phyloP scores from a whole-genome alignment of 2,888 invertebrate genomes.

The Heliconius aoede region DNA sequence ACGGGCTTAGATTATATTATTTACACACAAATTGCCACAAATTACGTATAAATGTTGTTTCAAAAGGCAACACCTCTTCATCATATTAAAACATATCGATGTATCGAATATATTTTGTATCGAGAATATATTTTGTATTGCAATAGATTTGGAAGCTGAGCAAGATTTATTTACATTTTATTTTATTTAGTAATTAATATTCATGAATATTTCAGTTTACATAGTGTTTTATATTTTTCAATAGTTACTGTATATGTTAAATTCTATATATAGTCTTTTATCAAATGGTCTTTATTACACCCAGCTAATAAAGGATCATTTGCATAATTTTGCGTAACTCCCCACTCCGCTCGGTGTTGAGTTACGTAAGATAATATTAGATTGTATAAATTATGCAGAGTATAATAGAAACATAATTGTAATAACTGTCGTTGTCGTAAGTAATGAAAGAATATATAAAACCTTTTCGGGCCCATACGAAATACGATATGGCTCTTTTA shows the following conservation, averaged over 20 bases:
- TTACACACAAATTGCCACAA: conserved; percentile 19
- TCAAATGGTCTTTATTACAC: conserved; percentile 74
- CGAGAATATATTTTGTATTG: conserved; percentile 50
- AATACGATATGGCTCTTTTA: conserved; percentile 45
- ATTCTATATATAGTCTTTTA: conserved; percentile 40
- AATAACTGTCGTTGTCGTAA: conserved; percentile 51
- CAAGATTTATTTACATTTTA: conserved; percentile 54
- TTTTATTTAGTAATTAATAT: neutral
- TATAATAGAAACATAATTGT: conserved; percentile 51
- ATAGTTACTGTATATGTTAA: conserved; percentile 34
- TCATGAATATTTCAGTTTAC: neutral
- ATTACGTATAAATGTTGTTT: conserved; percentile 57
- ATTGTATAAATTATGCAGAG: conserved; percentile 53
- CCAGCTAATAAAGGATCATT: conserved; percentile 78
- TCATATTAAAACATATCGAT: conserved; percentile 60
- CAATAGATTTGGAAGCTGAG: conserved; percentile 56
- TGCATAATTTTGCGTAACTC: conserved; percentile 51
- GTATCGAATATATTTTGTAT: conserved; percentile 46
- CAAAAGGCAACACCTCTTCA: conserved; percentile 49
- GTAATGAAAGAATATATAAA: conserved; percentile 46
- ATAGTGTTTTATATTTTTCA: conserved; percentile 38
- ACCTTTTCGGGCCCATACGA: conserved; percentile 64
- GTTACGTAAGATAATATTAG: conserved; percentile 35
- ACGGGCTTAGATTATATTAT: conserved; percentile 34
- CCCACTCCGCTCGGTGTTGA: neutral